Base-by-base conservation (phyloP, 30 jellyfish, hydroid and myxozoan genomes). In the Pelagia noctiluca region DNA sequence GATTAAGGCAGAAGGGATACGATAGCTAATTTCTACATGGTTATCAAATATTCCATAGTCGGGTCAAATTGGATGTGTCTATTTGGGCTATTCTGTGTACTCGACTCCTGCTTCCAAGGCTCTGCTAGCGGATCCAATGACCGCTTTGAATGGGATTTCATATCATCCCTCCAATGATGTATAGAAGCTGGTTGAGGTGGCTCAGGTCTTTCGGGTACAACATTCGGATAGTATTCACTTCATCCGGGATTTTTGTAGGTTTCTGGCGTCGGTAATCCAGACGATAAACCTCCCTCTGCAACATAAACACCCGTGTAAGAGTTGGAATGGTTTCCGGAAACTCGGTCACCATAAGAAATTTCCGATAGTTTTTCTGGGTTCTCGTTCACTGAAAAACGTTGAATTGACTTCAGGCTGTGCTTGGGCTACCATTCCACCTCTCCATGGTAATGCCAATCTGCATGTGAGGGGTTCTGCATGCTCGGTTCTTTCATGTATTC, bases 81-180 rank as follows among this genome's bases (percentile, higher is more conserved):
- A 60, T 60, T 8, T 60, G 21, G 72, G 72, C 21, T 60, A 10
- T 60, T 60, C 72, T 60, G 8, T 60, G 72, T 24, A 60, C 72
- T 60, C 72, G 23, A 60, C 72, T 60, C 72, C 72, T 26, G 72
- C 21, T 60, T 60, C 72, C 72, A 60, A n/a, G 72, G 72, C 35
- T 5, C 23, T 22, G 72, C 82, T 28, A 24, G 82, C 24, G 82
- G 82, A 30, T 24, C 54, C 21, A 35, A 69, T 69, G 82, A 69
- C 8, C 35, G 82, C 70, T 69, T 35, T 24, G 54, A 24, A 24
- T 42, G 82, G 35, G 82, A 70, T 24, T 24, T 70, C 28, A 42
- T 36, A 69, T 42, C 57, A 28, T 18, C 28, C 30, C 54, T 69
- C 78, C 25, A 65, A 65, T 65, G 38, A 69, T 69, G 22, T 28